These are phyloP conservation scores for Lottia scabra DNA, from an alignment of 2,888 invertebrate genomes.

Conservation along the genomic window DNA sequence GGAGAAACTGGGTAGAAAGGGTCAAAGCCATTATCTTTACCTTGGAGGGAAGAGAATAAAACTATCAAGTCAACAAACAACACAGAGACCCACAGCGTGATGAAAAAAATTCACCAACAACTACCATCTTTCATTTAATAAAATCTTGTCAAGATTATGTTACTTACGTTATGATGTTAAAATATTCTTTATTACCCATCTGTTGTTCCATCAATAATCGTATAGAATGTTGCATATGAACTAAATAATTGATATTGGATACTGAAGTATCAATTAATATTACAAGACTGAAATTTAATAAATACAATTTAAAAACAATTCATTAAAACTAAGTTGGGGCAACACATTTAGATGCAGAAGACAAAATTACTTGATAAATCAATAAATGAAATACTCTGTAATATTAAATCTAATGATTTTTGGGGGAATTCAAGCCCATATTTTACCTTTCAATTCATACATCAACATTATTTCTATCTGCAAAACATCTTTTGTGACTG, in stretches of 20 bases:
- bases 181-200: constrained; percentile 67
- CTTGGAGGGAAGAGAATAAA: no score
- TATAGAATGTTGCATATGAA: constrained; percentile 69
- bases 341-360: no score
- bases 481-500: not conserved
- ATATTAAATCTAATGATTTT: not conserved
- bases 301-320: not conserved
- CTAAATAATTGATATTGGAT: constrained; percentile 67
- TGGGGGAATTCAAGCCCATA: no score
- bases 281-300: constrained; percentile 59
- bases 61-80: no score
- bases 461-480: not conserved
- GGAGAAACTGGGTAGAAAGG: no score
- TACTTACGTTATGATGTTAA: constrained; percentile 69
- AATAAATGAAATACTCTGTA: not conserved
- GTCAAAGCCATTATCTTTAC: no score
- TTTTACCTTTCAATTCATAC: no score
- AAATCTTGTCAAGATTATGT: no score
- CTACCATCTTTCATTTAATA: no score
- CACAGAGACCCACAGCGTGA: no score
- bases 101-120: no score
- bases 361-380: no score
- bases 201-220: constrained; percentile 69
- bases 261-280: constrained; percentile 66
- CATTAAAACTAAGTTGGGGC: not conserved